Percentiles rank a stretch among this genome's conserved stretches.
Conservation (phyloP, 2,888 invertebrate species). For the Spodoptera exigua region DNA sequence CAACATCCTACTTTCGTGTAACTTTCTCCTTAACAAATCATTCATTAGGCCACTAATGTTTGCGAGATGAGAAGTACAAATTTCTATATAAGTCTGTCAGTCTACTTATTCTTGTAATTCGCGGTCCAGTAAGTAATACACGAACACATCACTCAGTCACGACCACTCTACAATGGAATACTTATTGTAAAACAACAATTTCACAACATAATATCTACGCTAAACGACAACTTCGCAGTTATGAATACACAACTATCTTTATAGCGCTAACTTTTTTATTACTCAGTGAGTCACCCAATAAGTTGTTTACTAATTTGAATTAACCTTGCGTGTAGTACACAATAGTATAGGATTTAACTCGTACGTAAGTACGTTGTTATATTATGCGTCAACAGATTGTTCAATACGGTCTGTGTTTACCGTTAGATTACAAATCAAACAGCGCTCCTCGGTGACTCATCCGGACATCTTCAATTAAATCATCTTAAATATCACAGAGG, state of each 20-base stretch:
- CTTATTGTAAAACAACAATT: constrained; percentile 20
- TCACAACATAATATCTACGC: constrained; percentile 25
- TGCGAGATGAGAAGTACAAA: constrained; percentile 36
- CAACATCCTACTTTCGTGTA: constrained; percentile 52
- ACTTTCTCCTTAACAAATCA: constrained; percentile 59
- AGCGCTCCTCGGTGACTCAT: constrained; percentile 74
- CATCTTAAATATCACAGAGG: constrained; percentile 85
- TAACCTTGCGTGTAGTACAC: constrained; percentile 52
- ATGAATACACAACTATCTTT: constrained; percentile 9
- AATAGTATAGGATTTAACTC: constrained; percentile 42
- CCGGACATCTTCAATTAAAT: constrained; percentile 71
- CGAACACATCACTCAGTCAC: constrained; percentile 46
- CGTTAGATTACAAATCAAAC: constrained; percentile 76
- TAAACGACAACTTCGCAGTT: constrained; percentile 41
- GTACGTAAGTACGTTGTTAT: constrained; percentile 51
- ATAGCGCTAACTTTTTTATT: constrained; percentile 14
- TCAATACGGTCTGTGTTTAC: constrained; percentile 62
- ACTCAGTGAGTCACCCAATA: constrained; percentile 47
- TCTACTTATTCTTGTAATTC: constrained; percentile 30
- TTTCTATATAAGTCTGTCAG: constrained; percentile 35
- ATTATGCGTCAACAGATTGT: constrained; percentile 65
- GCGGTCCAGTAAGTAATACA: constrained; percentile 42
- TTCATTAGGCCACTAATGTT: constrained; percentile 52
- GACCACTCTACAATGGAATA: constrained; percentile 34
- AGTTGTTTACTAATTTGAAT: constrained; percentile 39